Percentiles rank a stretch among this genome's conserved stretches.
Evolutionary conservation across 2,113 vertebrate genomes (phyloP).

Genomic region (Australoheros scitulus): DNA sequence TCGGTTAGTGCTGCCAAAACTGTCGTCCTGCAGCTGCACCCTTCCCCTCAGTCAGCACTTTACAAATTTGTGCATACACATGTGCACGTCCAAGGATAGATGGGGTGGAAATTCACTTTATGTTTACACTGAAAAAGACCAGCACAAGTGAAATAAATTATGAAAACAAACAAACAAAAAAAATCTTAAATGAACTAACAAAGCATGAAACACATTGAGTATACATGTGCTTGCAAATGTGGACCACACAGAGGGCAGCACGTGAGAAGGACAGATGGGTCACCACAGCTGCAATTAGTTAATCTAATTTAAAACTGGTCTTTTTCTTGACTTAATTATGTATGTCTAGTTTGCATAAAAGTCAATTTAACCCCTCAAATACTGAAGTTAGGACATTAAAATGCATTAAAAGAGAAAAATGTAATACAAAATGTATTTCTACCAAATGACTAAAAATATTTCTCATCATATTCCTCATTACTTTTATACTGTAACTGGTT

Average conservation of each 20-base stretch:
- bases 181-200: not conserved
- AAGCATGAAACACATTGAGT: not conserved
- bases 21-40: slow-evolving; percentile 54
- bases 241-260: not conserved
- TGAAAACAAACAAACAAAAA: not conserved
- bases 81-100: not conserved
- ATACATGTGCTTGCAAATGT: not conserved
- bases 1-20: slow-evolving; percentile 8
- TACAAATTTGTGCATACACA: not conserved
- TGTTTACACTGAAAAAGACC: not conserved
- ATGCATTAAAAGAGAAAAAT: no score
- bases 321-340: not conserved
- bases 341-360: not conserved
- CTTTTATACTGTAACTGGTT: not conserved
- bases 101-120: not conserved
- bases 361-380: not conserved
- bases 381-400: not conserved
- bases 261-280: not conserved
- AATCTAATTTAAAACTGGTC: not conserved
- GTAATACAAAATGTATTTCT: not conserved
- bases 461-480: not conserved
- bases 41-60: slow-evolving; percentile 46
- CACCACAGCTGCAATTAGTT: not conserved
- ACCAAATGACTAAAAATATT: not conserved
- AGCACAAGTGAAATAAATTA: not conserved